Base-by-base conservation (phyloP, 2,888 invertebrate species). In the Lasioglossum villosulum region DNA sequence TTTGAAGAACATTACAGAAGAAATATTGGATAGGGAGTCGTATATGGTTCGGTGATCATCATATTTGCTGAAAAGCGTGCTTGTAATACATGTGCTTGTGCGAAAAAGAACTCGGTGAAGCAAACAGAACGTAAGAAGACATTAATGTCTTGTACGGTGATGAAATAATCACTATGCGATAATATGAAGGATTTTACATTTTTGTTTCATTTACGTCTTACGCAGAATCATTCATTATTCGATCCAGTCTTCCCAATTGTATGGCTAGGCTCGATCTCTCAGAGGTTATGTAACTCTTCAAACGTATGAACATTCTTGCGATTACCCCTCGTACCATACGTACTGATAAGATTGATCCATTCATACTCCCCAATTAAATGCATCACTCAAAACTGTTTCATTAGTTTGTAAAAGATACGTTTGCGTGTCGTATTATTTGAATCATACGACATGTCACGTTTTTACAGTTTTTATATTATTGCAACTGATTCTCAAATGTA, bases 251-350 rank as follows among this genome's bases (percentile, higher is more conserved):
- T 16, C 19, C 10, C 34, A 19, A 10, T 45, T 4, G 14, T 19
- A 1, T 2, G 2, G 27, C 37, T 34, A 34, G 8, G 6, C 16
- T 37, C 4, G n/a, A 52, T 39, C 56, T 76, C 2, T 77, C 48
- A 42, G 23, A 83, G 83, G 83, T 83, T 83, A 83, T 76, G 83
- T 72, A 0, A 37, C n/a, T 39, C 37, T 39, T 45, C 39, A 6
- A 16, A 12, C 27, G 16, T 10, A 12, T 19, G 34, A 16, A 6
- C 4, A 48, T 56, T 68, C 19, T 74, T 52, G 19, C 34, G 6
- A 74, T 59, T 83, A 6, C 6, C 56, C 34, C 34, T 4, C 3
- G 30, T 73, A 2, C 1, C 45, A 23, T 10, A n/a, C 23, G 48
- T 27, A 75, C 16, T 42, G 14, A 45, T 37, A 66, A 23, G 14